phyloP scores from a whole-genome alignment of 1,140 invertebrate genomes.

The Dinoponera quadriceps region DNA sequence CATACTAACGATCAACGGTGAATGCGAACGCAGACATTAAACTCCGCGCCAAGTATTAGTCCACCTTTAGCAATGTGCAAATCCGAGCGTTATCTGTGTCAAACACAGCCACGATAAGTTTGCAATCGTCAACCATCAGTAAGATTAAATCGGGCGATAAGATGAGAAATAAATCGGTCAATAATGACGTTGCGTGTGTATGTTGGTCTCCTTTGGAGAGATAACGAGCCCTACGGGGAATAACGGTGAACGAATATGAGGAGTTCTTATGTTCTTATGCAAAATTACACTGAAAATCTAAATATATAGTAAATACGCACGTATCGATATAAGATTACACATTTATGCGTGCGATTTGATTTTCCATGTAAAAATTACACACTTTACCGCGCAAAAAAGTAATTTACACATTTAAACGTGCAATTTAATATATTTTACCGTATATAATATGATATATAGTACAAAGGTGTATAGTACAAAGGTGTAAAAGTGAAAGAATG shows the following conservation, averaged over 20 bases:
- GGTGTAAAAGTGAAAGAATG: too few relatives aligned
- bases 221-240: slow-evolving; percentile 18
- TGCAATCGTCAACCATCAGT: neutral
- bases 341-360: too few relatives aligned
- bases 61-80: neutral
- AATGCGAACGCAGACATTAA: neutral
- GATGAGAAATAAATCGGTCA: neutral
- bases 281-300: too few relatives aligned
- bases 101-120: neutral
- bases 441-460: too few relatives aligned
- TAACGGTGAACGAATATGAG: neutral
- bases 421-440: too few relatives aligned
- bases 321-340: too few relatives aligned
- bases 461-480: too few relatives aligned
- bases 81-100: neutral
- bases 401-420: too few relatives aligned
- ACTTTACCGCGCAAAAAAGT: too few relatives aligned
- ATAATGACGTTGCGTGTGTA: neutral
- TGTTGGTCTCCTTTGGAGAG: neutral
- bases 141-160: slow-evolving; percentile 14
- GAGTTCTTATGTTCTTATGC: too few relatives aligned
- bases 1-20: neutral
- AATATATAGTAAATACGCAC: too few relatives aligned
- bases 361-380: too few relatives aligned
- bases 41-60: neutral